Evolutionary conservation across 2,797 vertebrate genomes (phyloP), one percentile per base, ranked within the genome.

Genomic region (Sparus aurata): DNA sequence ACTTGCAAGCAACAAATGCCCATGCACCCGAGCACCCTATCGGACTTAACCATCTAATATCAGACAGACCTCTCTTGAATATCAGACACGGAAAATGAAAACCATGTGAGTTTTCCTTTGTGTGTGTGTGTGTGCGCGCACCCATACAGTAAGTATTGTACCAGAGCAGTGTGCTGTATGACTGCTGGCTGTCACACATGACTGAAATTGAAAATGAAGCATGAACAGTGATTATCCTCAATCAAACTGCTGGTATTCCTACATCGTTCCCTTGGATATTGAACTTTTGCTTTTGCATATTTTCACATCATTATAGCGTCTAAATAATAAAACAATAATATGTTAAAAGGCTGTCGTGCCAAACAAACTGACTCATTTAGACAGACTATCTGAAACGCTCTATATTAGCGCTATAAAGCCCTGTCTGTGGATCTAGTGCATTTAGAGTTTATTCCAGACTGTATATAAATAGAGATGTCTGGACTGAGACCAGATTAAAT

Each of bases 161-260:
- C 13, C 23, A 52, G 73, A 7, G n/a, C 52, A 68, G 54, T 38
- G 49, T 70, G 49, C 49, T 54, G 22, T 71, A 69, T 70, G 63
- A 68, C 69, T 66, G 61, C 50, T 12, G 23, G 20, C 77, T 59
- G 79, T 83, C 82, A 85, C 81, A 77, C 84, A 83, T 64, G 75
- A 79, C 70, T 76, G 74, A n/a, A 59, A 78, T 80, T 82, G 75
- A 91, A 85, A 89, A 85, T 75, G 78, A 90, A 61, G 84, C 91
- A 85, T 85, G 83, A 85, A 64, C 53, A 55, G 69, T 55, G n/a
- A 87, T 89, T 90, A 91, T 91, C 85, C 67, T 47, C 75, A 70
- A 83, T 84, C 69, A 84, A 63, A 77, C 41, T 43, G 1, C 69
- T 68, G 49, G 67, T 58, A 69, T 82, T 68, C 61, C 27, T 54